Percentiles rank a stretch among this genome's conserved stretches.
Evolutionary conservation across 64 coral and sea anemone genomes (phyloP).

Genomic region (Anthopleura sola): DNA sequence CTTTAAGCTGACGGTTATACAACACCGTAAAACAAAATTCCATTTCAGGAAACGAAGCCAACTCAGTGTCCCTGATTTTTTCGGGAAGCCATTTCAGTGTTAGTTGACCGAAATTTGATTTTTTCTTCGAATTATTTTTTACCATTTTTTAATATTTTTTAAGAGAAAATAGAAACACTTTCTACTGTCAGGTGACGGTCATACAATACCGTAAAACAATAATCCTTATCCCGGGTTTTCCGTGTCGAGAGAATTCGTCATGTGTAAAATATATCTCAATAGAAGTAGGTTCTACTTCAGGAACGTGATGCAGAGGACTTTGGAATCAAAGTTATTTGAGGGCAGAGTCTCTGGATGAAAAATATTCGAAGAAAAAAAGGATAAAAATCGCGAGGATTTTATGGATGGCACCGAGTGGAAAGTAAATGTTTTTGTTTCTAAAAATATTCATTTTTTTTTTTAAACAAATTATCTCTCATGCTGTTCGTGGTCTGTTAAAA

Average conservation of each 20-base stretch:
- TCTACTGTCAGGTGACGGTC: not conserved
- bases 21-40: too few species aligned
- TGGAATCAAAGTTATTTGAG: too few species aligned
- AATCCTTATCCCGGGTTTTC: not conserved
- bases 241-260: not conserved
- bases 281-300: not conserved
- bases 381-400: not conserved
- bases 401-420: too few species aligned
- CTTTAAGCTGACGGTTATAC: too few species aligned
- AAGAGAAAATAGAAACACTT: not conserved
- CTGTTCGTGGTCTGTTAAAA: not conserved
- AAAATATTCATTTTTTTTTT: not conserved
- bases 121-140: not conserved
- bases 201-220: not conserved
- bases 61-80: too few species aligned
- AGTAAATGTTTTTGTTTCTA: not conserved
- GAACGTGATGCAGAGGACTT: too few species aligned
- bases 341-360: not conserved
- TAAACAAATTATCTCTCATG: not conserved
- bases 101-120: too few species aligned
- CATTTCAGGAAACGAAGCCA: too few species aligned
- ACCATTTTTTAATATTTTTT: not conserved
- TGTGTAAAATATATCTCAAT: not conserved
- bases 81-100: too few species aligned
- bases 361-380: not conserved